Base-by-base conservation (phyloP, 2,888 invertebrate genomes). In the Xestobium rufovillosum region DNA sequence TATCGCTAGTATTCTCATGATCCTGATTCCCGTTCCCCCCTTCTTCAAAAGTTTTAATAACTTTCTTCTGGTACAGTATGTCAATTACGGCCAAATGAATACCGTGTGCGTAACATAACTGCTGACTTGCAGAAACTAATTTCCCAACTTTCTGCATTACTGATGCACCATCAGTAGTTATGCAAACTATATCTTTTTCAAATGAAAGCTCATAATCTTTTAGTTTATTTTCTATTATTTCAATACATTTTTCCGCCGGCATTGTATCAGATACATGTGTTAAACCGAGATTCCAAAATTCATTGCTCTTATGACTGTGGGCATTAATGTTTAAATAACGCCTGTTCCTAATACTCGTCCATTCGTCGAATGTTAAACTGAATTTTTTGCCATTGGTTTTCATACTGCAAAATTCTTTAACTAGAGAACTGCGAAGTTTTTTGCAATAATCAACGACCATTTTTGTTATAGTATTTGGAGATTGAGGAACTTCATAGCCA, bases 71-170 rank as follows among this genome's bases (percentile, higher is more conserved):
- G 16, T 45, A 47, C 16, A 51, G 26, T 16, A 44, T 35, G 38
- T 52, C 48, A 14, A 43, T 13, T 4, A 51, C 40, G 15, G 40
- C 48, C n/a, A n/a, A n/a, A n/a, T n/a, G n/a, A n/a, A n/a, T n/a
- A n/a, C n/a, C n/a, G n/a, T n/a, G n/a, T n/a, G 48, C 43, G 17
- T 37, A 38, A 37, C 50, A 51, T 11, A 50, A 14, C 36, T 51
- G 48, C n/a, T 51, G 49, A 6, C 36, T 3, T 6, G 31, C 11
- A 12, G 28, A 6, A 14, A 47, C 31, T 16, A 42, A 13, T 25
- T 31, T 44, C 11, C 45, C 49, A 4, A 49, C 27, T 47, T 49
- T 50, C 17, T 33, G 31, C 44, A 44, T 42, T 2, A 44, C 44
- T 17, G 26, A 33, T 8, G 35, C 41, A 2, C 41, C 44, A 30